A percentile compares a stretch with the other conserved stretches of the same genome.
These are phyloP conservation scores for Ptilonorhynchus violaceus DNA, from an alignment of 2,113 vertebrate genomes.

Conservation along the genomic window DNA sequence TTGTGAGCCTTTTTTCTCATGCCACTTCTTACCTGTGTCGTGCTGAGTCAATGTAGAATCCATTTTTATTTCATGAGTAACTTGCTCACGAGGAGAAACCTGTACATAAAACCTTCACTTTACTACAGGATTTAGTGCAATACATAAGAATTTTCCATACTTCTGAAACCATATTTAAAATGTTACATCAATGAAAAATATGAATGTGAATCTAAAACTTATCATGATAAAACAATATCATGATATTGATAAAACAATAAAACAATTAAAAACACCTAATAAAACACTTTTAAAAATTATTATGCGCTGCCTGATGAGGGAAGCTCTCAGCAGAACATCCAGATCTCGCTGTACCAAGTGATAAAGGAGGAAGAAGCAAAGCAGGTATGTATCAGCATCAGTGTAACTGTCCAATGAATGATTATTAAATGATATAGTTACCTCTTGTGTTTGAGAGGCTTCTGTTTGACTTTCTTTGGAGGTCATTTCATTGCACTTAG, in stretches of 20 bases:
- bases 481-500: slow-evolving; percentile 56
- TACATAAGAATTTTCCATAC: not conserved
- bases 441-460: slow-evolving; percentile 77
- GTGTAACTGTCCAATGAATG: not conserved
- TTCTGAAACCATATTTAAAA: not conserved
- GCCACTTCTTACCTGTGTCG: slow-evolving; percentile 68
- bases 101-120: slow-evolving; percentile 56
- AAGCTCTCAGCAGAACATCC: not conserved
- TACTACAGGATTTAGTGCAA: slow-evolving; percentile 13
- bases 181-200: not conserved
- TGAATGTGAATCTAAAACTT: not conserved
- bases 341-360: not conserved
- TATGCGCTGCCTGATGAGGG: not conserved
- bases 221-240: not conserved
- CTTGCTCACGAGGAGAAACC: slow-evolving; percentile 65
- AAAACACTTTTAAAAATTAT: not conserved
- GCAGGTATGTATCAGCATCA: not conserved
- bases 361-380: not conserved
- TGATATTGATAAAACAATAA: not conserved
- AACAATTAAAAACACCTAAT: not conserved
- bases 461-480: slow-evolving; percentile 68
- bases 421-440: slow-evolving; percentile 61
- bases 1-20: not conserved
- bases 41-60: slow-evolving; percentile 58
- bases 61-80: slow-evolving; percentile 51